phyloP scores from a whole-genome alignment of 1,140 invertebrate species.

The Drosophila melanica region DNA sequence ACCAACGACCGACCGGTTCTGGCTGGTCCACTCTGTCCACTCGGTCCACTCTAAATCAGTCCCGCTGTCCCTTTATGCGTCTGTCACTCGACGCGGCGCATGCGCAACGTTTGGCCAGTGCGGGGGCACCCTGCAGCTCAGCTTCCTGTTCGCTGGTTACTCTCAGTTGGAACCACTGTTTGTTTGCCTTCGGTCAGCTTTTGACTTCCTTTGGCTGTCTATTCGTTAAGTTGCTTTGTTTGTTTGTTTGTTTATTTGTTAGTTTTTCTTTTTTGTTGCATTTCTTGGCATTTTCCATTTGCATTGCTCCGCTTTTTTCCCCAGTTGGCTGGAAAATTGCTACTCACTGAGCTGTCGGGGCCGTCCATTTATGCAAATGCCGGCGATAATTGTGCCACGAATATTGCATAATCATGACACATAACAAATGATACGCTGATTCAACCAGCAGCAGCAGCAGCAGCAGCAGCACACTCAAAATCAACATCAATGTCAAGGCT shows the following conservation, averaged over 20 bases:
- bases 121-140: constrained; percentile 39
- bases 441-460: constrained; percentile 38
- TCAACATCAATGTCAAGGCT: constrained; percentile 70
- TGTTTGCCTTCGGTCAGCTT: constrained; percentile 22
- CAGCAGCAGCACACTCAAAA: constrained; percentile 20
- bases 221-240: constrained; percentile 21
- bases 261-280: constrained; percentile 7
- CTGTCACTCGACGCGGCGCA: constrained; percentile 68
- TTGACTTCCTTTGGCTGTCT: constrained; percentile 12
- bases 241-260: constrained; percentile 25
- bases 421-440: constrained; percentile 66
- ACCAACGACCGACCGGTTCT: constrained; percentile 57
- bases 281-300: constrained; percentile 34
- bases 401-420: constrained; percentile 79
- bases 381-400: constrained; percentile 75
- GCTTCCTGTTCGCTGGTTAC: constrained; percentile 61
- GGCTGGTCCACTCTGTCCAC: constrained; percentile 8
- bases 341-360: constrained; percentile 53
- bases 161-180: constrained; percentile 14
- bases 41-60: constrained; percentile 42
- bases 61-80: constrained; percentile 43
- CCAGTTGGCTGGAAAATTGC: constrained; percentile 63
- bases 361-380: constrained; percentile 74
- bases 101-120: constrained; percentile 50
- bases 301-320: constrained; percentile 30